phyloP scores from a whole-genome alignment of 2,888 invertebrate species.

The Bedellia somnulentella region DNA sequence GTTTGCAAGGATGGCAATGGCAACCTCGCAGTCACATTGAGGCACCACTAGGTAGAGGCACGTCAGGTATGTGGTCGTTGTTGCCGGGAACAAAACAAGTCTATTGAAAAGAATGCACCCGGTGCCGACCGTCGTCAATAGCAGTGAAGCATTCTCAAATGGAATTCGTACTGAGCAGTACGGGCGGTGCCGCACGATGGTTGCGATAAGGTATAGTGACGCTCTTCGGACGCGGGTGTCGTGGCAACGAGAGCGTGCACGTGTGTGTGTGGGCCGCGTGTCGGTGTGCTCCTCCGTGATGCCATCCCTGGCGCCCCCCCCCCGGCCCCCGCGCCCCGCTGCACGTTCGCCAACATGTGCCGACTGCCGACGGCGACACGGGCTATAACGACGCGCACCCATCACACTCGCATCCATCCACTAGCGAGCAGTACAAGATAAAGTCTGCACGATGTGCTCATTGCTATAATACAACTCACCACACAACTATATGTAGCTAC shows the following conservation, averaged over 20 bases:
- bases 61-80: constrained; percentile 13
- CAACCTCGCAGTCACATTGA: too few relatives aligned
- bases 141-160: constrained; percentile 33
- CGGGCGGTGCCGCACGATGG: constrained; percentile 53
- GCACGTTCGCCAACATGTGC: constrained; percentile 57
- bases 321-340: constrained; percentile 37
- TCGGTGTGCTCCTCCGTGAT: constrained; percentile 23
- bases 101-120: constrained; percentile 38
- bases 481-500: constrained; percentile 20
- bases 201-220: constrained; percentile 56
- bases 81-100: constrained; percentile 15
- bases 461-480: constrained; percentile 49
- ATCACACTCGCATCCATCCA: constrained; percentile 22
- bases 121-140: constrained; percentile 21
- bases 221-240: constrained; percentile 39
- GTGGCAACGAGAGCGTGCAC: constrained; percentile 6
- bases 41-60: constrained; percentile 19
- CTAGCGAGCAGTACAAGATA: constrained; percentile 24
- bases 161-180: constrained; percentile 29
- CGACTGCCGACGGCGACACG: constrained; percentile 19
- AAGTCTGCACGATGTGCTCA: constrained; percentile 23
- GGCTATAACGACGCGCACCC: constrained; percentile 18
- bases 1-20: too few relatives aligned
- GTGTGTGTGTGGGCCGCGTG: constrained; percentile 34
- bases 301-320: constrained; percentile 11